These are phyloP conservation scores for Rosalia funebris DNA, from an alignment of 2,888 invertebrate genomes.

Conservation along the genomic window DNA sequence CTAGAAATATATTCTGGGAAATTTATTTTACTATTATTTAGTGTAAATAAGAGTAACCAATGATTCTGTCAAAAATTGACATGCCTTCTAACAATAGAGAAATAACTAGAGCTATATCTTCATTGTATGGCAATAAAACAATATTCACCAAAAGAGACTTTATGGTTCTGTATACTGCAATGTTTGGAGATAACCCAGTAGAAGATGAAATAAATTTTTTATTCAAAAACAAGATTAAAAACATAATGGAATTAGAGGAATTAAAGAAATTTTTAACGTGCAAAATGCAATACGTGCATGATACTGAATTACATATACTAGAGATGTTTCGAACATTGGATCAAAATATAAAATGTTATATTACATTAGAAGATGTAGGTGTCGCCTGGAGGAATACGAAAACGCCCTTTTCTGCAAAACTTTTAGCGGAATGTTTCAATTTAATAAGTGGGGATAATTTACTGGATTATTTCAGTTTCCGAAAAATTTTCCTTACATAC, in stretches of 20 bases:
- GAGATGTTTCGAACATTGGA: constrained; percentile 36
- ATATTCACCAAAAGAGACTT: constrained; percentile 29
- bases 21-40: too few species aligned
- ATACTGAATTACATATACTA: constrained; percentile 35
- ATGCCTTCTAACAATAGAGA: constrained; percentile 5
- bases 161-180: constrained; percentile 30
- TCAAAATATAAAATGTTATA: constrained; percentile 32
- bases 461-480: constrained; percentile 39
- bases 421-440: constrained; percentile 37
- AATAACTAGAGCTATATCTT: constrained; percentile 17
- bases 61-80: too few species aligned
- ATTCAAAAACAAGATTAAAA: constrained; percentile 24
- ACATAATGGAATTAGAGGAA: constrained; percentile 12
- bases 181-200: constrained; percentile 33
- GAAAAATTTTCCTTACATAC: constrained; percentile 28
- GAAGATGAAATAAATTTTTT: constrained; percentile 31
- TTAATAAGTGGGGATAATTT: constrained; percentile 32
- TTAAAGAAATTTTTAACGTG: constrained; percentile 16
- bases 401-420: constrained; percentile 27
- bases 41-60: too few species aligned
- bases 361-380: constrained; percentile 31
- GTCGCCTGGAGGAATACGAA: constrained; percentile 26
- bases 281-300: constrained; percentile 29
- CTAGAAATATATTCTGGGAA: too few species aligned
- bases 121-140: constrained; percentile 22